Percentiles rank a stretch among this genome's conserved stretches.
phyloP scores from a whole-genome alignment of 2,113 vertebrate species.

The Tamias sibiricus region DNA sequence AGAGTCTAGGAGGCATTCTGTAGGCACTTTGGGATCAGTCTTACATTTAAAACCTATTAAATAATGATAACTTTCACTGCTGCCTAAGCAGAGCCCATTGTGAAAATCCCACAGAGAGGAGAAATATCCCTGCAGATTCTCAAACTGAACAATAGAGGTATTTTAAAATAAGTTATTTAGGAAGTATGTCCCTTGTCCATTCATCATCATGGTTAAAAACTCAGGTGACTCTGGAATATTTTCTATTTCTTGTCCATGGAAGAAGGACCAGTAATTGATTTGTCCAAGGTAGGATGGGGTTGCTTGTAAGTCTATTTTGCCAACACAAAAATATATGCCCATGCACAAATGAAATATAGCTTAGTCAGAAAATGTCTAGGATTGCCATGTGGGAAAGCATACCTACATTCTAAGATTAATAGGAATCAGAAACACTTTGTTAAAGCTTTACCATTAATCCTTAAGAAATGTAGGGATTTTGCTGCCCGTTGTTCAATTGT shows the following conservation, averaged over 20 bases:
- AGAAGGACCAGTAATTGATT: neutral
- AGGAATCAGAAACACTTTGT: conserved; percentile 63
- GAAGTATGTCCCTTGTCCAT: neutral
- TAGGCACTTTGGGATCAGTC: neutral
- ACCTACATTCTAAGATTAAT: conserved; percentile 61
- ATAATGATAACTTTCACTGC: neutral
- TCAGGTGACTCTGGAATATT: neutral
- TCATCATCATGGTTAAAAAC: neutral
- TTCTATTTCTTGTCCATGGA: neutral
- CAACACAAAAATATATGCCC: neutral
- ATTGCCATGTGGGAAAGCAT: neutral
- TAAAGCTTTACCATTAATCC: conserved; percentile 77
- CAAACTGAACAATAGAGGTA: neutral
- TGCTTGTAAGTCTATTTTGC: neutral
- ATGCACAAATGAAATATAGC: neutral
- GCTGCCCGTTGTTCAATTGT: neutral
- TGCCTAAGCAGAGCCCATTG: neutral
- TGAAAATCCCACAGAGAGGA: neutral
- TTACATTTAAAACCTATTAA: conserved; percentile 52
- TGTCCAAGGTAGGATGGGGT: neutral
- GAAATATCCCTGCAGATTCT: neutral
- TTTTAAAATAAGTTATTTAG: conserved; percentile 22
- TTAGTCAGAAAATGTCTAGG: neutral
- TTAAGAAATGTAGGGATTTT: conserved; percentile 66
- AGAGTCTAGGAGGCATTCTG: neutral